Evolutionary conservation across 2,113 vertebrate genomes (phyloP).

Genomic region (Mustela nigripes): DNA sequence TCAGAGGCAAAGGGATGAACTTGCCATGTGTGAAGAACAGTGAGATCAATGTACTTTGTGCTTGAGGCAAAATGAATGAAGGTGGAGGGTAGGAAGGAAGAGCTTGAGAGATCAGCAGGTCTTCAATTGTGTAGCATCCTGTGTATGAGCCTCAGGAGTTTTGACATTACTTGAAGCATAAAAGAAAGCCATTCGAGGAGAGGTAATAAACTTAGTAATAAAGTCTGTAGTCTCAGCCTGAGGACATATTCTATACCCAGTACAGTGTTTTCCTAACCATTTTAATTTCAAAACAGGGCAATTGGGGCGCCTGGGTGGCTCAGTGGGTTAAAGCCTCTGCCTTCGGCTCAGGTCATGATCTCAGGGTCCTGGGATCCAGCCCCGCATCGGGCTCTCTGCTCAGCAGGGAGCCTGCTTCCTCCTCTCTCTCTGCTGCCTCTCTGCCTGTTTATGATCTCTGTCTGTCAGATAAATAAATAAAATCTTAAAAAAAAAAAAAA

Average conservation of each 20-base stretch:
- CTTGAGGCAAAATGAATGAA: background rate
- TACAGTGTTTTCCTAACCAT: background rate
- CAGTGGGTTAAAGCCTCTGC: no score
- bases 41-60: background rate
- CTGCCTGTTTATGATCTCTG: no score
- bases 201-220: background rate
- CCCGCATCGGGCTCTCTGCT: no score
- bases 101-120: background rate
- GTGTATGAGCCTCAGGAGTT: background rate
- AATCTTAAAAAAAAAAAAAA: no score
- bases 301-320: background rate
- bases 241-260: background rate
- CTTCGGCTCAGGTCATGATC: no score
- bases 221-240: slow-evolving; percentile 14
- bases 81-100: background rate
- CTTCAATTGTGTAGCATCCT: background rate
- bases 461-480: no score
- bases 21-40: background rate
- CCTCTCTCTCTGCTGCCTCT: no score
- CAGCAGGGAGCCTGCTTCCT: no score
- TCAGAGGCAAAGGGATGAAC: background rate
- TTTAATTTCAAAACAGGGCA: background rate
- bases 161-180: background rate
- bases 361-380: no score
- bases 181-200: background rate